Conservation (phyloP, 2,113 vertebrate species). For the Amazona guildingii region DNA sequence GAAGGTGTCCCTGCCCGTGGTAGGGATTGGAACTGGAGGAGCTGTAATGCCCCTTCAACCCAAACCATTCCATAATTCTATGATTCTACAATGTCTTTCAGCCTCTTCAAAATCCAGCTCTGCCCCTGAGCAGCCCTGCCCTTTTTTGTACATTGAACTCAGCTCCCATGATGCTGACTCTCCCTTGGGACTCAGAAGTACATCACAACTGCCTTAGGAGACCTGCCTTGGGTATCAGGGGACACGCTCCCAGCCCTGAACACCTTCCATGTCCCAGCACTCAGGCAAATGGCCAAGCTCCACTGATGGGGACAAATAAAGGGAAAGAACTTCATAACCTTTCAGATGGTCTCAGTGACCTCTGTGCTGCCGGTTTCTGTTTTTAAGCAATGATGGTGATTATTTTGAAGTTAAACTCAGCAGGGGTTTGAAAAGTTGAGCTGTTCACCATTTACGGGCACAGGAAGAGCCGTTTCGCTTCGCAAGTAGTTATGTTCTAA, state of each 20-base stretch:
- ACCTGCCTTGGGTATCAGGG: background rate
- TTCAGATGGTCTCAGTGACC: background rate
- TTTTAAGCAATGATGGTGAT: conserved; percentile 28
- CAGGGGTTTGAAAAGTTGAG: conserved; percentile 30
- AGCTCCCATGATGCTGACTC: background rate
- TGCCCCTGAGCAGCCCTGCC: background rate
- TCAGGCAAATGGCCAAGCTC: background rate
- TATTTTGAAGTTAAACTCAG: conserved; percentile 37
- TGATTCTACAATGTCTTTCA: background rate
- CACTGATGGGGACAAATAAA: background rate
- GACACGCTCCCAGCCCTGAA: background rate
- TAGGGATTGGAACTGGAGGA: background rate
- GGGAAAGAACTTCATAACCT: background rate
- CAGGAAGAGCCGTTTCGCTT: conserved; percentile 64
- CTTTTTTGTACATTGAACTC: background rate
- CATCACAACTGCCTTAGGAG: background rate
- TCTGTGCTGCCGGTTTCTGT: conserved; percentile 6
- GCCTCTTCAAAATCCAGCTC: background rate
- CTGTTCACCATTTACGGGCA: conserved; percentile 45
- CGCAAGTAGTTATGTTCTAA: conserved; percentile 48
- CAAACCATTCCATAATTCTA: background rate
- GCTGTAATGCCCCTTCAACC: background rate
- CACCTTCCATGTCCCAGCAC: background rate
- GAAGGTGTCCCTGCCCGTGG: background rate
- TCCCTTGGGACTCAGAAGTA: fast-evolving